These are phyloP conservation scores for Athripsodes cinereus DNA, from an alignment of 2,888 invertebrate species.

Conservation along the genomic window DNA sequence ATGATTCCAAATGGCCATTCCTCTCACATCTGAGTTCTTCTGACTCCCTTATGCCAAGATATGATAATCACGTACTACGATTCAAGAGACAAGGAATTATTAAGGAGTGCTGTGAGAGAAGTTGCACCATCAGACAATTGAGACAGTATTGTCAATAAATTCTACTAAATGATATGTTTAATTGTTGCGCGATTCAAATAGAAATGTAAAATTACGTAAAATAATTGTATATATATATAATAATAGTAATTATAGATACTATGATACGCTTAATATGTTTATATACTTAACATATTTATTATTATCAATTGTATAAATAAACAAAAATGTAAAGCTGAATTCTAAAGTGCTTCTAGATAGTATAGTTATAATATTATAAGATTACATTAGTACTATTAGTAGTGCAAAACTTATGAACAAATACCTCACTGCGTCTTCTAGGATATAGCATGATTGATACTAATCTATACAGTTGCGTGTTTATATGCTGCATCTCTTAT, in stretches of 20 bases:
- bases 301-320: background rate
- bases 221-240: too few species aligned
- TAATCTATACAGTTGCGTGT: too few species aligned
- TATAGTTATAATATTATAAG: too few species aligned
- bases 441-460: too few species aligned
- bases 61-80: constrained; percentile 9
- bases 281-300: background rate
- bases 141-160: constrained; percentile 34
- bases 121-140: constrained; percentile 37
- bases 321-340: background rate
- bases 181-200: too few species aligned
- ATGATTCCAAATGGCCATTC: constrained; percentile 13
- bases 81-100: constrained; percentile 34
- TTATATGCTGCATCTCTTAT: too few species aligned
- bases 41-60: constrained; percentile 5
- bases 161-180: too few species aligned
- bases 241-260: background rate
- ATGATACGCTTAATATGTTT: background rate
- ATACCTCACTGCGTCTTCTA: too few species aligned
- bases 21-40: constrained; percentile 9
- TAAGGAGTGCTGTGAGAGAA: constrained; percentile 42
- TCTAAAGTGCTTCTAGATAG: background rate
- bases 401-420: too few species aligned
- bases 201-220: too few species aligned
- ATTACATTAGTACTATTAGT: too few species aligned